These are phyloP conservation scores for Epinephelus fuscoguttatus DNA, from an alignment of 2,113 vertebrate species.

Conservation along the genomic window DNA sequence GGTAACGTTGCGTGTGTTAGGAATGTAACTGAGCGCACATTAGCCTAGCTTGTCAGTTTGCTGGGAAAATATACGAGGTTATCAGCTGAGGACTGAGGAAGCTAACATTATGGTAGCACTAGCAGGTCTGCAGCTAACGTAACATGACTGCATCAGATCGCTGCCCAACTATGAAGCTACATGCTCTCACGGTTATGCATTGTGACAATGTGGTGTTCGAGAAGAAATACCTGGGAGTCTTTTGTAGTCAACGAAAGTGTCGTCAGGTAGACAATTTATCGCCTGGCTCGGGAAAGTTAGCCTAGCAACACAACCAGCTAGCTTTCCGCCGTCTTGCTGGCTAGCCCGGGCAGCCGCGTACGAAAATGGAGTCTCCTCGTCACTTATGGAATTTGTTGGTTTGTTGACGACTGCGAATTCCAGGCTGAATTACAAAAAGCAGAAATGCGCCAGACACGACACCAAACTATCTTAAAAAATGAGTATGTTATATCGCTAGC, in stretches of 20 bases:
- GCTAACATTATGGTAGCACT: slow-evolving; percentile 37
- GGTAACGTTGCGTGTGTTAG: background rate
- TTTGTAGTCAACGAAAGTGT: slow-evolving; percentile 75
- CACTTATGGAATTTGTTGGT: slow-evolving; percentile 51
- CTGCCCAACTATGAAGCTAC: background rate
- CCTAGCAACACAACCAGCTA: slow-evolving; percentile 67
- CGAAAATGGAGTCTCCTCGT: slow-evolving; percentile 70
- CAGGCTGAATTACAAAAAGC: background rate
- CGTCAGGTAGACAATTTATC: slow-evolving; percentile 49
- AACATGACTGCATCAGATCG: slow-evolving; percentile 16
- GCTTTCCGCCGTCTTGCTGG: slow-evolving; percentile 53
- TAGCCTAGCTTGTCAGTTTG: slow-evolving; percentile 32
- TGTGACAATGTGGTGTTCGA: rapidly evolving
- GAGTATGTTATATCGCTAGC: slow-evolving; percentile 10
- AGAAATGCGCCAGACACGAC: background rate
- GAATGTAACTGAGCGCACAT: slow-evolving; percentile 2
- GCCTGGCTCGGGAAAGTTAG: slow-evolving; percentile 65
- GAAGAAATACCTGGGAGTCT: slow-evolving; percentile 78
- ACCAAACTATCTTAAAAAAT: background rate
- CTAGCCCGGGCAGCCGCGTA: slow-evolving; percentile 36
- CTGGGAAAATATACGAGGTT: slow-evolving; percentile 13
- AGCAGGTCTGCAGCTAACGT: slow-evolving; percentile 45
- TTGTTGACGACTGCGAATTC: background rate
- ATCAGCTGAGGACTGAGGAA: slow-evolving; percentile 47
- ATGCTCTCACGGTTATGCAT: rapidly evolving